These are phyloP conservation scores for Delichon dasypus DNA, from an alignment of 2,797 vertebrate species.

Conservation along the genomic window DNA sequence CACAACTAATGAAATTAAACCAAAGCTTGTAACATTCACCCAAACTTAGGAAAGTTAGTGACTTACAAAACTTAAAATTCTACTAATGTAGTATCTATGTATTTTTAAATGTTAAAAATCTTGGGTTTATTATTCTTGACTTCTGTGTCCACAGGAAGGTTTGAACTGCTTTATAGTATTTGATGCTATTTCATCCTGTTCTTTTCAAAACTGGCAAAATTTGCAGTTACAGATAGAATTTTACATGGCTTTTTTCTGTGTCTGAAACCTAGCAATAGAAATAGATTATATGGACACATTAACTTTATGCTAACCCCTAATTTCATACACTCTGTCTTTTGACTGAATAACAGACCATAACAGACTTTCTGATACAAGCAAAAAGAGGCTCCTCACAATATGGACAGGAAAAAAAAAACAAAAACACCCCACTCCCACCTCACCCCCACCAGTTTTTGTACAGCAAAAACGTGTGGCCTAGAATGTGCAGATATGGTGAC, in stretches of 20 bases:
- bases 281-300: not conserved
- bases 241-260: not conserved
- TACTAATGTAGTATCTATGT: not conserved
- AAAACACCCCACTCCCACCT: not conserved
- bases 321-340: slow-evolving; percentile 29
- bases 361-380: slow-evolving; percentile 25
- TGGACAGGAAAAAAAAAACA: not conserved
- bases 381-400: slow-evolving; percentile 4
- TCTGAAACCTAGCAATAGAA: slow-evolving; percentile 53
- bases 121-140: not conserved
- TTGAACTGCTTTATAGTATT: not conserved
- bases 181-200: not conserved
- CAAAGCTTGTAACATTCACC: not conserved
- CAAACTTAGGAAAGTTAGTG: not conserved
- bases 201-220: not conserved
- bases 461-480: not conserved
- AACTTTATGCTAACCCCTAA: slow-evolving; percentile 40
- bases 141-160: not conserved
- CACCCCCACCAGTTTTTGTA: not conserved
- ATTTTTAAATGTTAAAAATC: not conserved
- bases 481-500: not conserved
- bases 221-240: not conserved
- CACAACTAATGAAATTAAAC: not conserved
- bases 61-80: not conserved
- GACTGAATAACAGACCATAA: slow-evolving; percentile 1